Evolutionary conservation across 2,888 invertebrate species (phyloP), one percentile per base, ranked within the genome.

Genomic region (Papilio elwesi): DNA sequence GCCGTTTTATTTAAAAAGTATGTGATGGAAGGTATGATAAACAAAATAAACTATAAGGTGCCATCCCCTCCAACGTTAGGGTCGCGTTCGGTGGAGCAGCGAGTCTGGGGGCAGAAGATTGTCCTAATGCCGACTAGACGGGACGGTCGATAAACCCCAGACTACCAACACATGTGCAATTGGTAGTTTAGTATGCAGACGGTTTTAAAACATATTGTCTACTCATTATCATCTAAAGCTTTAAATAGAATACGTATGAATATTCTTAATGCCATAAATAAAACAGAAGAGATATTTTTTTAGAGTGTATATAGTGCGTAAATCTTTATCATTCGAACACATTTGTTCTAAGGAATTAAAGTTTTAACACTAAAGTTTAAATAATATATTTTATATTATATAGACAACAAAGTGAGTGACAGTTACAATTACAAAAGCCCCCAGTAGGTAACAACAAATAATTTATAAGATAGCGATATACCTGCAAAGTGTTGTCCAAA

Each of bases 141-240:
- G 76, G 82, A 85, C 90, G 91, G 90, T 93, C 92, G 88, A 91
- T 92, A 91, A 90, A 88, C 88, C 82, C 85, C 80, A 84, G 83
- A 79, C 85, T 82, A 79, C 79, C 78, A 80, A 83, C 79, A 82
- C 83, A 79, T 81, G 79, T 68, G 68, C 68, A 82, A 85, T 43
- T 43, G 6, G n/a, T n/a, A n/a, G n/a, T n/a, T n/a, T n/a, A 86
- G 81, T 84, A 80, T 81, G 82, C 83, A 86, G 82, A 85, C 84
- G 76, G 81, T 84, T 82, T 78, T 83, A 78, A 81, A 80, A 79
- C 83, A 81, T 75, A 76, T 79, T 63, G 68, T 38, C 65, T 65
- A 36, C n/a, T 49, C 78, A 78, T 79, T 76, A 79, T 78, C 74
- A 79, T 79, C 82, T 80, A 77, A 77, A 78, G 79, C 78, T 76